These are phyloP conservation scores for Volucella bombylans DNA, from an alignment of 2,888 invertebrate species.

Conservation along the genomic window DNA sequence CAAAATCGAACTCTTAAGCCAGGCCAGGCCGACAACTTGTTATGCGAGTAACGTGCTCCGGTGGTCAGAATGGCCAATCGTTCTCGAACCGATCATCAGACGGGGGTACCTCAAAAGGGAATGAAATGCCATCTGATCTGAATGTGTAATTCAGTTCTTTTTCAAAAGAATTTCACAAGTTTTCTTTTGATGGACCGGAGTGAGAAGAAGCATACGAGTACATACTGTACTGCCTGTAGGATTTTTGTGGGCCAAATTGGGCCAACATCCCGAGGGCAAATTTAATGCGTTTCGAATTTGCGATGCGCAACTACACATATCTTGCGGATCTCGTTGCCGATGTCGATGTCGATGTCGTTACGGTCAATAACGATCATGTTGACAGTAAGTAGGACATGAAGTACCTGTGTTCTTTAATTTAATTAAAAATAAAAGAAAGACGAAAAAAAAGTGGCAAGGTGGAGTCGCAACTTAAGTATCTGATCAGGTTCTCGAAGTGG, in stretches of 20 bases:
- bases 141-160: conserved; percentile 62
- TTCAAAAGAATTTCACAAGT: conserved; percentile 49
- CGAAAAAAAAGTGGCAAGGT: neutral
- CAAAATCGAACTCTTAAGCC: neutral
- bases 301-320: conserved; percentile 16
- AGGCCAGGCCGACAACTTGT: conserved; percentile 45
- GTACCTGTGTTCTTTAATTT: conserved; percentile 44
- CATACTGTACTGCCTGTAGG: neutral
- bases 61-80: conserved; percentile 4
- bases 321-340: conserved; percentile 14
- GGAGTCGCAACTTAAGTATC: neutral
- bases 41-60: conserved; percentile 57
- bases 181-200: conserved; percentile 7
- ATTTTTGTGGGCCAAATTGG: conserved; percentile 45
- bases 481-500: too few relatives aligned
- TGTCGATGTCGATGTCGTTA: conserved; percentile 24
- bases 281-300: conserved; percentile 40
- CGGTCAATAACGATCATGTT: conserved; percentile 48
- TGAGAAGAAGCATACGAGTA: neutral
- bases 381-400: conserved; percentile 59
- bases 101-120: neutral
- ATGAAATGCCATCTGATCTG: conserved; percentile 46
- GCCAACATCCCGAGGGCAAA: conserved; percentile 66
- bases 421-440: conserved; percentile 20
- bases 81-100: too few relatives aligned